Conservation (phyloP, 2,797 vertebrate species). For the Pagetopsis macropterus region DNA sequence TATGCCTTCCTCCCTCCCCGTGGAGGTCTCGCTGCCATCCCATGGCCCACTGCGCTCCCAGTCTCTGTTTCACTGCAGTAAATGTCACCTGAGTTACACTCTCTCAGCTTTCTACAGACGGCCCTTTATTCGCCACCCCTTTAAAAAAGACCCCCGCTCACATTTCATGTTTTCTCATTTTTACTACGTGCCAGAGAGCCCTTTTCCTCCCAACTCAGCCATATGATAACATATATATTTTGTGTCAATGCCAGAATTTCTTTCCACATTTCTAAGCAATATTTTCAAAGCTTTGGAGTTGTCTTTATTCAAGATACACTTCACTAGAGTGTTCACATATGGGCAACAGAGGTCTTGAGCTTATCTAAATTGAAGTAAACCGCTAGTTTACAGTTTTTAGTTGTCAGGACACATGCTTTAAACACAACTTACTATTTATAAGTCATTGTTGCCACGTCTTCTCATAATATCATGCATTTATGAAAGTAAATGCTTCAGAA, state of each 20-base stretch:
- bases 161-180: conserved; percentile 78
- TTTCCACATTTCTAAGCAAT: conserved; percentile 4
- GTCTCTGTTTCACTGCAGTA: conserved; percentile 77
- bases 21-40: conserved; percentile 44
- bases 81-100: conserved; percentile 81
- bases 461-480: conserved; percentile 20
- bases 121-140: conserved; percentile 68
- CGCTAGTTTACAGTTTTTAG: conserved; percentile 27
- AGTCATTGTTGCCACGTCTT: conserved; percentile 3
- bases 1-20: conserved; percentile 43
- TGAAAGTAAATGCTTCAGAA: conserved; percentile 12
- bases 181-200: conserved; percentile 63
- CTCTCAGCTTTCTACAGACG: conserved; percentile 62
- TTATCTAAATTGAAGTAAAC: conserved; percentile 33
- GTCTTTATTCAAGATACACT: conserved; percentile 9
- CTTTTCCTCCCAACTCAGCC: conserved; percentile 50
- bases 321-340: conserved; percentile 23
- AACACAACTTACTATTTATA: conserved; percentile 17
- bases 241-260: conserved; percentile 30
- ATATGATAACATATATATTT: conserved; percentile 45
- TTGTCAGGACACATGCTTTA: conserved; percentile 30
- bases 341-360: conserved; percentile 19
- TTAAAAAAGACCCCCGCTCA: conserved; percentile 61
- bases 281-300: conserved; percentile 5
- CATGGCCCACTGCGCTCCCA: conserved; percentile 59